Percentiles rank a stretch among this genome's conserved stretches.
Conservation (phyloP, 2,888 invertebrate species). For the Clostera curtula region DNA sequence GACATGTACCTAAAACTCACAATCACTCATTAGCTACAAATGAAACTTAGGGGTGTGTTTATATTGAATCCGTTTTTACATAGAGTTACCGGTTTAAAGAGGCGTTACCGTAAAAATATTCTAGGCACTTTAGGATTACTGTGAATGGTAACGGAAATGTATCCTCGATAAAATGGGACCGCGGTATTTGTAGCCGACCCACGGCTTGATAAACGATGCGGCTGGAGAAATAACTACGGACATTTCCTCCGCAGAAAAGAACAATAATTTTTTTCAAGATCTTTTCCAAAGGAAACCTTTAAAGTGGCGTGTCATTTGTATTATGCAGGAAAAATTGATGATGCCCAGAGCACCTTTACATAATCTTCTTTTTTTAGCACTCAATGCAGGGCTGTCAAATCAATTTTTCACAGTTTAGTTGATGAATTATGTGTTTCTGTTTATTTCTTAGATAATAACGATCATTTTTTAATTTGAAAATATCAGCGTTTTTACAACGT, state of each 20-base stretch:
- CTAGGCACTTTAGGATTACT: slow-evolving; percentile 10
- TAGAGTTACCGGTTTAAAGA: slow-evolving; percentile 10
- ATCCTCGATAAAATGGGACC: slow-evolving; percentile 43
- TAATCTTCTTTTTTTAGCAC: no score
- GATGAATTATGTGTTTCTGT: no score
- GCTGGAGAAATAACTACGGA: slow-evolving; percentile 37
- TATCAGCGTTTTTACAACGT: no score
- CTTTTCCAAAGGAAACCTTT: slow-evolving; percentile 11
- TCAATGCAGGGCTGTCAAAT: no score
- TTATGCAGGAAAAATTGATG: slow-evolving; percentile 1
- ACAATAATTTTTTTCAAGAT: slow-evolving; percentile 14
- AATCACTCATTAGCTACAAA: no score
- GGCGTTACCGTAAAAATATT: slow-evolving; percentile 8
- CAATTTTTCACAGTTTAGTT: no score
- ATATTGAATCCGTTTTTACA: no score
- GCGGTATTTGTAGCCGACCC: slow-evolving; percentile 46
- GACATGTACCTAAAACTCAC: no score
- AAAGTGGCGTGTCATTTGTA: slow-evolving; percentile 12
- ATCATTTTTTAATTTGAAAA: no score
- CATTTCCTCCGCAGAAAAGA: slow-evolving; percentile 27
- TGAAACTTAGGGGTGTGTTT: no score
- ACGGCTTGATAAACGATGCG: slow-evolving; percentile 46
- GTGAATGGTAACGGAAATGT: slow-evolving; percentile 24
- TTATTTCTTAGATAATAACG: no score
- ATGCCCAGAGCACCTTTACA: no score